phyloP scores from a whole-genome alignment of 2,113 vertebrate species.

The Paradisaea rubra region DNA sequence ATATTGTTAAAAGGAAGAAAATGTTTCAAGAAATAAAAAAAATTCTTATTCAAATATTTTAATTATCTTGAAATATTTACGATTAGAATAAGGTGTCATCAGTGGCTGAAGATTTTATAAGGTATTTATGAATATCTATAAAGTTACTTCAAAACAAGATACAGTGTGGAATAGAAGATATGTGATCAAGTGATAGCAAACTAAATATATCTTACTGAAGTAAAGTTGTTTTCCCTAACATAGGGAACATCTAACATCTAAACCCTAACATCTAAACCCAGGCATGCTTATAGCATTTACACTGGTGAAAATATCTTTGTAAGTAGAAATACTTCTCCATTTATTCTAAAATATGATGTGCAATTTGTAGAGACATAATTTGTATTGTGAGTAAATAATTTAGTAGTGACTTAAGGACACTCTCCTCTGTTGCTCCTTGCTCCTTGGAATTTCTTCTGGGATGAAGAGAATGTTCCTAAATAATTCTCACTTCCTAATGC shows the following conservation, averaged over 20 bases:
- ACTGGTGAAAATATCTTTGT: background rate
- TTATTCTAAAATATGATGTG: background rate
- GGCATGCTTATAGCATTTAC: background rate
- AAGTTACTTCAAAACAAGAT: background rate
- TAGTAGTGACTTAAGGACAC: background rate
- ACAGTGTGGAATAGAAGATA: background rate
- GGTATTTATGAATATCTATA: background rate
- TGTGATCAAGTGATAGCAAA: background rate
- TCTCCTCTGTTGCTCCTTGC: background rate
- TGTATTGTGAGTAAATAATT: background rate
- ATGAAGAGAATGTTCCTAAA: background rate
- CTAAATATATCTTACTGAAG: background rate
- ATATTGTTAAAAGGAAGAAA: background rate
- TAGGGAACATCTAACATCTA: background rate
- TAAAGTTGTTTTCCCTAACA: background rate
- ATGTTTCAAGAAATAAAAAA: background rate
- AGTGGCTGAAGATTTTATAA: background rate
- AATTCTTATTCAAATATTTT: background rate
- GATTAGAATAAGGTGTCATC: background rate
- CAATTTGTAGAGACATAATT: background rate
- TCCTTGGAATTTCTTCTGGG: background rate
- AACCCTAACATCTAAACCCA: background rate
- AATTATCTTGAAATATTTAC: background rate
- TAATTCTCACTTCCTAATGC: background rate
- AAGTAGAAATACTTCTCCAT: background rate